Conservation (phyloP, 2,888 invertebrate species). For the Diarsia brunnea region DNA sequence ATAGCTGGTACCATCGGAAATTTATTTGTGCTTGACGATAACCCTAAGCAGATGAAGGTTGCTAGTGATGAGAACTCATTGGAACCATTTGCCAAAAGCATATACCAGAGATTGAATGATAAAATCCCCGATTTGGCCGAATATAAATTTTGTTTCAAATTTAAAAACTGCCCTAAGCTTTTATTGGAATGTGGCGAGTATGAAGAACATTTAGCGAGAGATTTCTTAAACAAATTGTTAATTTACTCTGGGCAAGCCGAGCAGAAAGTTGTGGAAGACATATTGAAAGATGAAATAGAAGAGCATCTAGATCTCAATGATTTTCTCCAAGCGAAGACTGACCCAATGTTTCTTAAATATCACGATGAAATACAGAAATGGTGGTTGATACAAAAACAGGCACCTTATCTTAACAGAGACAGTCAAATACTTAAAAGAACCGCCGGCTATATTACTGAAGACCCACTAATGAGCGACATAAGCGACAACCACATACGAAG, state of each 20-base stretch:
- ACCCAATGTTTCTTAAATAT: conserved; percentile 11
- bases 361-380: conserved; percentile 21
- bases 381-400: not conserved
- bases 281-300: conserved; percentile 5
- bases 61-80: not conserved
- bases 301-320: not conserved
- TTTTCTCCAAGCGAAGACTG: conserved; percentile 6
- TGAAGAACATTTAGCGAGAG: not conserved
- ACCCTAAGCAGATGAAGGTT: not conserved
- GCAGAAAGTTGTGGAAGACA: not conserved
- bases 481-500: not conserved
- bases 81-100: not conserved
- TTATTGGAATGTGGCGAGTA: not conserved
- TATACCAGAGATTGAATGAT: conserved; percentile 4
- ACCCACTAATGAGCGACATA: conserved; percentile 7
- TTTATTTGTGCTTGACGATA: conserved; percentile 9
- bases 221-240: not conserved
- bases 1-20: conserved; percentile 10
- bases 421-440: not conserved
- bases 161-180: conserved; percentile 2
- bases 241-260: not conserved
- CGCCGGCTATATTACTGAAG: not conserved
- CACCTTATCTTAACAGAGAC: not conserved
- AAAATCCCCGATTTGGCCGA: conserved; percentile 1
- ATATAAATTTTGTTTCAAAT: conserved; percentile 11